phyloP scores from a whole-genome alignment of 2,888 invertebrate genomes.

The Physocephala rufipes region DNA sequence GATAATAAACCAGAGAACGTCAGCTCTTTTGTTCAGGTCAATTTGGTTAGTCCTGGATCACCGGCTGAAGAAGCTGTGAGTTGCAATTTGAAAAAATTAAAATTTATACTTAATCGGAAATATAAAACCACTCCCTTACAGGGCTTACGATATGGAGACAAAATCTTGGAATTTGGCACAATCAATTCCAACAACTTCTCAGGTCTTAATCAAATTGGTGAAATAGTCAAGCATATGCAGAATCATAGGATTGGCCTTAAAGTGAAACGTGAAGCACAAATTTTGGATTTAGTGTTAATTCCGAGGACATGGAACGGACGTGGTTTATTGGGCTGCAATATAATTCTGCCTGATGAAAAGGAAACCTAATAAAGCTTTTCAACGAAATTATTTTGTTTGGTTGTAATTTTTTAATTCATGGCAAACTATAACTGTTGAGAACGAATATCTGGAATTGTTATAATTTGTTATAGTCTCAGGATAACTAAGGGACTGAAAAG shows the following conservation, averaged over 20 bases:
- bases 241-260: slow-evolving; percentile 68
- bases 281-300: slow-evolving; percentile 71
- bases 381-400: too few species aligned
- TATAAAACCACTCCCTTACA: too few species aligned
- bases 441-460: too few species aligned
- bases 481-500: too few species aligned
- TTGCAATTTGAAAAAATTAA: slow-evolving; percentile 32
- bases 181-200: slow-evolving; percentile 77
- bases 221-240: slow-evolving; percentile 73
- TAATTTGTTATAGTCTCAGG: too few species aligned
- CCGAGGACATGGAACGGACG: slow-evolving; percentile 82
- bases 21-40: slow-evolving; percentile 75
- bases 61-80: slow-evolving; percentile 85
- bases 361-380: slow-evolving; percentile 44
- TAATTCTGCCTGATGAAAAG: slow-evolving; percentile 63
- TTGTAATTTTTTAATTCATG: too few species aligned
- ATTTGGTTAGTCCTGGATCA: slow-evolving; percentile 77
- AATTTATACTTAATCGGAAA: slow-evolving; percentile 43
- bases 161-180: slow-evolving; percentile 81
- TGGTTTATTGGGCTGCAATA: slow-evolving; percentile 80
- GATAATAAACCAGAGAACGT: slow-evolving; percentile 8
- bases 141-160: slow-evolving; percentile 78
- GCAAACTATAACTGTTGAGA: too few species aligned
- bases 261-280: slow-evolving; percentile 68
- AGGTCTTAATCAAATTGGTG: slow-evolving; percentile 74